Conservation (phyloP, 2,113 vertebrate species). For the Connochaetes taurinus region DNA sequence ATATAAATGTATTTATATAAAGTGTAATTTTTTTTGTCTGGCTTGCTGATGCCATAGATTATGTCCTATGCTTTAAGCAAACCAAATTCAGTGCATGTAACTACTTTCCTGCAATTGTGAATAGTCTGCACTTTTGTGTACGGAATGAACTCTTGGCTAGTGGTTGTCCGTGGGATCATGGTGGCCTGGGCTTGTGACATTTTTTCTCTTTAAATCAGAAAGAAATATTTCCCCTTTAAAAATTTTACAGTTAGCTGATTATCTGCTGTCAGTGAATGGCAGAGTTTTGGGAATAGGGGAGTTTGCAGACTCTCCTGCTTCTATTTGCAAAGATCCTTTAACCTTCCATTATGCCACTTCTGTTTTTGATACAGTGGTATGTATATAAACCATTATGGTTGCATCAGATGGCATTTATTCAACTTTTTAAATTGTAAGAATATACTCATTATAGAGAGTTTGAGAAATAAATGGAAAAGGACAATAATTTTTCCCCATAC, state of each 20-base stretch:
- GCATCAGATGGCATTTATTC: not conserved
- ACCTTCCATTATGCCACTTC: not conserved
- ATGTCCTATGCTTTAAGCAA: not conserved
- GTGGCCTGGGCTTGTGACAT: not conserved
- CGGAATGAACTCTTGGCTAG: not conserved
- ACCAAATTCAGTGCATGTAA: not conserved
- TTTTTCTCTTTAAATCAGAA: conserved; percentile 18
- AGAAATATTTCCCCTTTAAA: not conserved
- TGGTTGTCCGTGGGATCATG: not conserved
- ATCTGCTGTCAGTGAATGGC: not conserved
- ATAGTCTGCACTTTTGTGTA: not conserved
- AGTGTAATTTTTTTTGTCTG: not conserved
- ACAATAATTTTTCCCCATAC: not conserved
- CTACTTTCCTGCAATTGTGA: not conserved
- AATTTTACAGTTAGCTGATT: not conserved
- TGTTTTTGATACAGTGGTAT: not conserved
- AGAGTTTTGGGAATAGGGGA: not conserved
- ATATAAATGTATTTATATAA: not conserved
- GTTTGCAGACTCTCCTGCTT: not conserved
- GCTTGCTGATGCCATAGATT: not conserved
- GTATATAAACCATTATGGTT: not conserved
- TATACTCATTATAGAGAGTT: not conserved
- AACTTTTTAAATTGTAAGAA: not conserved
- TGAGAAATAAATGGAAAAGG: conserved; percentile 6
- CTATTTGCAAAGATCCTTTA: not conserved